Percentiles rank a stretch among this genome's conserved stretches.
phyloP scores from a whole-genome alignment of 2,888 invertebrate species.

The Oligia fasciuncula region DNA sequence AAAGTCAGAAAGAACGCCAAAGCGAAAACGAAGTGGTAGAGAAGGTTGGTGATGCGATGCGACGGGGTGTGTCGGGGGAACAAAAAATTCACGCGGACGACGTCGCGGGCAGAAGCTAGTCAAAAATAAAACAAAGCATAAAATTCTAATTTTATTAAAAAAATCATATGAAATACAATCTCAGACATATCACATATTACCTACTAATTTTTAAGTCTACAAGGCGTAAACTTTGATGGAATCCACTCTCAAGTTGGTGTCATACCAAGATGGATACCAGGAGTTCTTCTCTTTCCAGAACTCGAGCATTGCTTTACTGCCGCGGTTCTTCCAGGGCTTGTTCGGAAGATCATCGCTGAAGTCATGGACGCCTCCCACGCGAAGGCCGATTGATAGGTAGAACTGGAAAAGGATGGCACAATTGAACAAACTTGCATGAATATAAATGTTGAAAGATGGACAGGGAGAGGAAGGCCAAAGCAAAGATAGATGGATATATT shows the following conservation, averaged over 20 bases:
- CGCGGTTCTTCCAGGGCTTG: slow-evolving; percentile 94
- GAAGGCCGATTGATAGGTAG: slow-evolving; percentile 93
- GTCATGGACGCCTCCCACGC: slow-evolving; percentile 93
- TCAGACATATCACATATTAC: slow-evolving; percentile 48
- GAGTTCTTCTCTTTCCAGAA: slow-evolving; percentile 91
- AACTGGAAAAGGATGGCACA: slow-evolving; percentile 87
- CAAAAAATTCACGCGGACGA: background rate
- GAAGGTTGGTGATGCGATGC: too few species aligned
- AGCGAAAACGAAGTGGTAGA: too few species aligned
- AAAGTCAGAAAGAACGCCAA: too few species aligned
- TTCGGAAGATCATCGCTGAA: slow-evolving; percentile 90
- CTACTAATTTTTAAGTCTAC: slow-evolving; percentile 15
- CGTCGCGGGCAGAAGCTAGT: background rate
- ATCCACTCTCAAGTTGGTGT: slow-evolving; percentile 90
- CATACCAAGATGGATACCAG: slow-evolving; percentile 92
- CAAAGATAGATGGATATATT: background rate
- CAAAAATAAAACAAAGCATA: slow-evolving; percentile 1
- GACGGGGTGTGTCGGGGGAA: too few species aligned
- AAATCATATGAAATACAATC: slow-evolving; percentile 40
- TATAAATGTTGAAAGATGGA: background rate
- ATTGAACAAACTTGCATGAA: background rate
- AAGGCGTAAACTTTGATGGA: slow-evolving; percentile 90
- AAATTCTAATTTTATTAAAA: slow-evolving; percentile 22
- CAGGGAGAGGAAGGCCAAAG: background rate
- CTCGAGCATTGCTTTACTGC: slow-evolving; percentile 90